Percentiles rank a stretch among this genome's conserved stretches.
phyloP scores from a whole-genome alignment of 2,113 vertebrate genomes.

The Myxocyprinus asiaticus region DNA sequence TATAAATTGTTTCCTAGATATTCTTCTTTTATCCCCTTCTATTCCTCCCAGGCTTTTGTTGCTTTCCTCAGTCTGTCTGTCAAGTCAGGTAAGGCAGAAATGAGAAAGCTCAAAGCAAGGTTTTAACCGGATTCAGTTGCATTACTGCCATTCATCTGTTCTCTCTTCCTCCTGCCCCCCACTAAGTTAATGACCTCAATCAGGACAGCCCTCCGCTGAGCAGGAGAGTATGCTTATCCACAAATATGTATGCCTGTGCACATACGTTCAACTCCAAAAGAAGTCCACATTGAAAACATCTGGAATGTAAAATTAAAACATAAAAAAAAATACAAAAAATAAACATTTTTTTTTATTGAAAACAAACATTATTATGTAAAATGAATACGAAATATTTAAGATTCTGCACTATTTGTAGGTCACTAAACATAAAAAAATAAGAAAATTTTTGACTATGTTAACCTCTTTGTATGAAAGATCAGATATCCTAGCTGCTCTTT shows the following conservation, averaged over 20 bases:
- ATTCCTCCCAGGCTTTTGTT: conserved; percentile 14
- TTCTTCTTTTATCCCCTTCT: neutral
- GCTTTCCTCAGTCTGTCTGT: conserved; percentile 2
- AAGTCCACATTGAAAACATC: too few relatives aligned
- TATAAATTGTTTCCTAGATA: neutral
- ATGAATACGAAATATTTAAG: too few relatives aligned
- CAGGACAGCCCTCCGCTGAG: conserved; percentile 3
- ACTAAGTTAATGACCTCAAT: conserved; percentile 19
- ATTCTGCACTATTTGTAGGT: too few relatives aligned
- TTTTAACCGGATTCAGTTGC: neutral
- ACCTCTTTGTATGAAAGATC: too few relatives aligned
- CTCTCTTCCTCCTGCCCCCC: neutral
- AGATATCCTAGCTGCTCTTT: too few relatives aligned
- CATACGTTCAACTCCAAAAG: neutral
- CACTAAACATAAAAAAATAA: too few relatives aligned
- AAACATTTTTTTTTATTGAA: too few relatives aligned
- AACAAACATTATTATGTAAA: too few relatives aligned
- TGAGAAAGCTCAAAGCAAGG: conserved; percentile 24
- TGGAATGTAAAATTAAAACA: too few relatives aligned
- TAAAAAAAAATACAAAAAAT: too few relatives aligned
- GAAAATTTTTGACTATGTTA: too few relatives aligned
- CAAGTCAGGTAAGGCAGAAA: neutral
- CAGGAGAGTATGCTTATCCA: neutral
- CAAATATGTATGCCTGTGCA: neutral
- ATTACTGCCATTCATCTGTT: conserved; percentile 5